phyloP scores from a whole-genome alignment of 2,797 vertebrate species.

The Cyprinodon diabolis region DNA sequence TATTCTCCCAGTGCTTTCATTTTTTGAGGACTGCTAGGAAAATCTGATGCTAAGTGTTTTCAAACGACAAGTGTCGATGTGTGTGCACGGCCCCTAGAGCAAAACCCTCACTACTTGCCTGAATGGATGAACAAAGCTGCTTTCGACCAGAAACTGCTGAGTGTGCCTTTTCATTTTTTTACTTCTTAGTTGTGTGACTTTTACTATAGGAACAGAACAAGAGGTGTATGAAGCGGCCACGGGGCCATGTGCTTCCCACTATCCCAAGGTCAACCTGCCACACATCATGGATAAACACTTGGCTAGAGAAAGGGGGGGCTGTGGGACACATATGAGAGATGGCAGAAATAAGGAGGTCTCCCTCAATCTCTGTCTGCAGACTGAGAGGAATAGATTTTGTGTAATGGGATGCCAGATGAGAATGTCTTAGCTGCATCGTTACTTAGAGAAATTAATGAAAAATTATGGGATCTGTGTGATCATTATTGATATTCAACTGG shows the following conservation, averaged over 20 bases:
- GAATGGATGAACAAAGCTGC: conserved; percentile 66
- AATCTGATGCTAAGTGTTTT: conserved; percentile 75
- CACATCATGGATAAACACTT: conserved; percentile 43
- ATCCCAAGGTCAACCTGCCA: conserved; percentile 67
- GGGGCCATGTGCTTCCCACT: conserved; percentile 57
- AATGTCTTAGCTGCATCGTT: conserved; percentile 23
- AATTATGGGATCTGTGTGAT: conserved; percentile 48
- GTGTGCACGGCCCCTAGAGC: conserved; percentile 33
- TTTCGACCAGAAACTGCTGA: conserved; percentile 74
- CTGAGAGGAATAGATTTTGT: conserved; percentile 11
- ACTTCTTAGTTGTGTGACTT: conserved; percentile 60
- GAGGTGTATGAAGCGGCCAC: conserved; percentile 47
- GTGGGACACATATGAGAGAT: conserved; percentile 24
- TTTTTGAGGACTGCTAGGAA: conserved; percentile 74
- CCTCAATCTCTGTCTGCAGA: conserved; percentile 16
- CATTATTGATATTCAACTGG: not conserved
- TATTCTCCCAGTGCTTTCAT: conserved; percentile 51
- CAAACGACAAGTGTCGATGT: conserved; percentile 43
- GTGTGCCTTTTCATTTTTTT: conserved; percentile 55
- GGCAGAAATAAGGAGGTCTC: not conserved
- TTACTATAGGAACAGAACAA: conserved; percentile 70
- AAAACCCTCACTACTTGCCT: conserved; percentile 57
- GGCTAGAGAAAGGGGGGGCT: conserved; percentile 25
- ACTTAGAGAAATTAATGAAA: conserved; percentile 42
- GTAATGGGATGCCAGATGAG: conserved; percentile 13